A percentile compares a stretch with the other conserved stretches of the same genome.
Conservation (phyloP, 2,797 vertebrate species). For the Gymnopithys bicolor region DNA sequence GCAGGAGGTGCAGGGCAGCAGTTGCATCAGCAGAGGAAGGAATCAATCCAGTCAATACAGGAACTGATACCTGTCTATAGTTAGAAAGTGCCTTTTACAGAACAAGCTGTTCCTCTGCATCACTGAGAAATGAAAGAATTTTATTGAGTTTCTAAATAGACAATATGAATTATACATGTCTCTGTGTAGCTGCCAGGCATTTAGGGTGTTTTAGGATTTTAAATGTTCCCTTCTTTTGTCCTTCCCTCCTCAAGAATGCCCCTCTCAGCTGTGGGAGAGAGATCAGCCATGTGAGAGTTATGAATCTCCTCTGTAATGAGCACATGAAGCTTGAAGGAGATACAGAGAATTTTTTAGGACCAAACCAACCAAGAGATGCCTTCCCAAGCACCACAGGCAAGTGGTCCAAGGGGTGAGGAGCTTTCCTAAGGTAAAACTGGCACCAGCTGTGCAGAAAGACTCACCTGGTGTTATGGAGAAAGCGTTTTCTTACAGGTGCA, state of each 20-base stretch:
- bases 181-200: background rate
- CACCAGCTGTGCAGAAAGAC: background rate
- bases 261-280: background rate
- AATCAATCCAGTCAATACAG: slow-evolving; percentile 22
- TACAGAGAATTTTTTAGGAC: background rate
- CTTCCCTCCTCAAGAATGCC: background rate
- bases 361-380: background rate
- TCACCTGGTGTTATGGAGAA: background rate
- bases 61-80: slow-evolving; percentile 22
- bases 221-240: background rate
- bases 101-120: slow-evolving; percentile 17
- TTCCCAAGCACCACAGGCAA: background rate
- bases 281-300: background rate
- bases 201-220: background rate
- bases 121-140: background rate
- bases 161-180: too few species aligned
- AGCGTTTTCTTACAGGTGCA: background rate
- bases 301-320: background rate
- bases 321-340: background rate
- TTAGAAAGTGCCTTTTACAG: slow-evolving; percentile 23
- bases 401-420: background rate
- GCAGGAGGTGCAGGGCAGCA: background rate
- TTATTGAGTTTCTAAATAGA: background rate
- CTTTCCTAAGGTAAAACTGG: background rate
- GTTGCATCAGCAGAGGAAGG: slow-evolving; percentile 12